phyloP scores from a whole-genome alignment of 2,888 invertebrate species.

The Shargacucullia verbasci region DNA sequence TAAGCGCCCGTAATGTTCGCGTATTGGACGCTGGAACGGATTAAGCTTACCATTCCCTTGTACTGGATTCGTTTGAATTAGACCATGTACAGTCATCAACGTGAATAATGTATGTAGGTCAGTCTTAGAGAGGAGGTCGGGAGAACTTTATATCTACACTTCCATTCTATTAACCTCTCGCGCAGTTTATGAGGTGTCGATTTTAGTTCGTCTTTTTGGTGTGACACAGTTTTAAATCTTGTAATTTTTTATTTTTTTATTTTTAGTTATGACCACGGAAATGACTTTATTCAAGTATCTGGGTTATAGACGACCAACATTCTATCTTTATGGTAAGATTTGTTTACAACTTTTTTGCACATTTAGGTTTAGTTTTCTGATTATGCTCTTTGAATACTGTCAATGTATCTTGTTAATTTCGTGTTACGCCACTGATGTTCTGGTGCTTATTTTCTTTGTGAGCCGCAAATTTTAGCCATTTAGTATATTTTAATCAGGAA shows the following conservation, averaged over 20 bases:
- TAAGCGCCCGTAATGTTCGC: slow-evolving; percentile 46
- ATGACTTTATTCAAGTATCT: too few species aligned
- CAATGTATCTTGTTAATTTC: too few species aligned
- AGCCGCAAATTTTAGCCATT: too few species aligned
- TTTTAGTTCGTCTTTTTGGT: slow-evolving; percentile 4
- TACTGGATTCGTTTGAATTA: slow-evolving; percentile 33
- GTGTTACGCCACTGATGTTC: too few species aligned
- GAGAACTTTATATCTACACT: slow-evolving; percentile 5
- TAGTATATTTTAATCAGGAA: too few species aligned
- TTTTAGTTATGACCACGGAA: too few species aligned
- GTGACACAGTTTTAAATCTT: not conserved
- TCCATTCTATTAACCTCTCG: slow-evolving; percentile 5
- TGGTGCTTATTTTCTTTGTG: too few species aligned
- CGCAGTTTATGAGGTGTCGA: slow-evolving; percentile 15
- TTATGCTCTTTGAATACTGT: too few species aligned
- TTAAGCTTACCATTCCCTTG: slow-evolving; percentile 39
- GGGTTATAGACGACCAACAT: too few species aligned
- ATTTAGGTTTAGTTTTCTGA: too few species aligned
- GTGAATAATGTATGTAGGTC: slow-evolving; percentile 11
- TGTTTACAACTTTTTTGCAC: too few species aligned
- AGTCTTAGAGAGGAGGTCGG: slow-evolving; percentile 9
- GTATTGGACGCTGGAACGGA: slow-evolving; percentile 42
- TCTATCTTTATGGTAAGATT: too few species aligned
- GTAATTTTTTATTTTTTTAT: not conserved
- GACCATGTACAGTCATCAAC: slow-evolving; percentile 23